Percentiles rank a stretch among this genome's conserved stretches.
Evolutionary conservation across 2,888 invertebrate genomes (phyloP).

Genomic region (Eremobia ochroleuca): DNA sequence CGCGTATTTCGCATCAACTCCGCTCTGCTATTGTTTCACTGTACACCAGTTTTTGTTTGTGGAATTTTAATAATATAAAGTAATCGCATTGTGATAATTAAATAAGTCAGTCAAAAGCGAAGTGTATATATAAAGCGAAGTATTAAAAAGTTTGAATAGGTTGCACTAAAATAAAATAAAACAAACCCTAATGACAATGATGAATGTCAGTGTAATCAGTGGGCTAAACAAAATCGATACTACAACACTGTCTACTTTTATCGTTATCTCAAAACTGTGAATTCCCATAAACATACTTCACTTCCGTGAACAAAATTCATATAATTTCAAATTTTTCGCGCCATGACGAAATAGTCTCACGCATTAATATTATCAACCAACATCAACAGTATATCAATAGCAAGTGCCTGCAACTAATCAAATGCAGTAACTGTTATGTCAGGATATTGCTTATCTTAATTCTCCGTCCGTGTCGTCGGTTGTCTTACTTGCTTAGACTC

Average conservation of each 20-base stretch:
- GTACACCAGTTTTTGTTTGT: conserved; percentile 17
- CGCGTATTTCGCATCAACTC: conserved; percentile 42
- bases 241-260: background rate
- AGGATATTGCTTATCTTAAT: conserved; percentile 40
- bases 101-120: background rate
- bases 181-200: too few species aligned
- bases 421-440: conserved; percentile 23
- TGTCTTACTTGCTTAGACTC: conserved; percentile 27
- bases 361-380: background rate
- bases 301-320: background rate
- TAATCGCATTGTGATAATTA: conserved; percentile 1
- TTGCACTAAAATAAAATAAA: too few species aligned
- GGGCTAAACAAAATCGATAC: background rate
- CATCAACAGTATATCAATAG: background rate
- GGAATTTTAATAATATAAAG: background rate
- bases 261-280: background rate
- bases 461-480: background rate
- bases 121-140: background rate
- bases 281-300: background rate
- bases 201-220: background rate
- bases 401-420: conserved; percentile 7
- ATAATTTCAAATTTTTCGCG: background rate
- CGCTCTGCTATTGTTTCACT: conserved; percentile 22
- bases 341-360: background rate
- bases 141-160: background rate